Base-by-base conservation (phyloP, 2,113 vertebrate genomes). In the Hydrochoerus hydrochaeris region DNA sequence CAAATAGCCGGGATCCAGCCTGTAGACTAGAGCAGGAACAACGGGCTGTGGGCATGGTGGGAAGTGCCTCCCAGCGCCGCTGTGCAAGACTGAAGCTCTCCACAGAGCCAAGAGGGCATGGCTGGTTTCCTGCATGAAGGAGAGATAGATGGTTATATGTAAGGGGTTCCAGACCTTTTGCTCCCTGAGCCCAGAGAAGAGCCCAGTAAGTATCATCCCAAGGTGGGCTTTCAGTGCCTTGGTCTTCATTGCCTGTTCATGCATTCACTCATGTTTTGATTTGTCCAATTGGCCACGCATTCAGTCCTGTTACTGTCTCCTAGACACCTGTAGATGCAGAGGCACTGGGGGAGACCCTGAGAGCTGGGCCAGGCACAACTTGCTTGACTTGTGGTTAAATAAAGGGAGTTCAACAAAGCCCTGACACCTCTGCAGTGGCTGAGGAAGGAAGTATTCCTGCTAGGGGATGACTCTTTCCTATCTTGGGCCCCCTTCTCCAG, bases 21-120 rank as follows among this genome's bases (percentile, higher is more conserved):
- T 98, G 99, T 91, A 99, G 98, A 92, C 99, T 98, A 54, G 99
- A 99, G 67, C 99, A 99, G 96, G 99, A 99, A 97, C 99, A 99
- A 96, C 99, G 99, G 0, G 99, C 99, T 0, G 99, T 99, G 46
- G 99, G 99, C 98, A 99, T 99, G 28, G 99, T 96, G 0, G 99
- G 98, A 96, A 99, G 98, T 0, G 78, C 98, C 96, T 99, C 99
- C 99, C 99, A 99, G 97, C 99, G 99, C 65, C 99, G 99, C 98
- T 99, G 99, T 0, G 98, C 98, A 5, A 99, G 98, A 98, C 99
- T 99, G 98, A 99, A 99, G 82, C 99, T 99, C 98, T 99, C 99
- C 96, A 99, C 99, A 0, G 99, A 99, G 88, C 98, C 98, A 98
- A 99, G 96, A 0, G 99, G 99, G 26, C 99, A 99, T 0, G 99